Base-by-base conservation (phyloP, 1,140 invertebrate species). In the Mylabris phalerata region DNA sequence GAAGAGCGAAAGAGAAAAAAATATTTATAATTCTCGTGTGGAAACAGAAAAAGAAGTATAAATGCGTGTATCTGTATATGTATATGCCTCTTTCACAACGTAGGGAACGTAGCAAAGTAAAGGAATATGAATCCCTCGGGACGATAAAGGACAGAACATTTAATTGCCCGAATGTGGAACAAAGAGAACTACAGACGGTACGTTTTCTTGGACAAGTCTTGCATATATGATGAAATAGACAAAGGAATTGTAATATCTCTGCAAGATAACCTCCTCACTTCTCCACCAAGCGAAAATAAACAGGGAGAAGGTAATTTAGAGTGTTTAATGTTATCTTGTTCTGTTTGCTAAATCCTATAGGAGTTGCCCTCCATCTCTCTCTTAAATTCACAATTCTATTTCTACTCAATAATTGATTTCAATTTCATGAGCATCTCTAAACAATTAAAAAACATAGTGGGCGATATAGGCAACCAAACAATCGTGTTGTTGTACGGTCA, bases 191-290 rank as follows among this genome's bases (percentile, higher is more conserved):
- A 32, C 4, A 32, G 32, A 7, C 32, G 32, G 32, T 32, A 32
- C 32, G 56, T 46, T 47, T 54, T 55, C 54, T 57, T 59, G 61
- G 62, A 68, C 68, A 66, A 65, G 64, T 65, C 65, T 67, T 71
- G 70, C 70, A 70, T 71, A 70, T 70, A 71, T 71, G 70, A 71
- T 71, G 70, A 71, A 65, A 69, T 66, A 71, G 68, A 71, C 70
- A 71, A 71, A 71, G 70, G 68, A 68, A 70, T 70, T 71, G 70
- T 69, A 70, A 71, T 69, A 70, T 70, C 66, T 67, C 60, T 65
- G 68, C 66, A 69, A 32, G 66, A 67, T 64, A 66, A 66, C 63
- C 62, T 65, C 10, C 59, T 46, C 48, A 44, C 42, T 57, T 39
- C 48, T 27, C 47, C 43, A 45, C 42, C 50, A 48, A 51, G 51